Evolutionary conservation across 1,140 invertebrate genomes (phyloP), one percentile per base, ranked within the genome.

Genomic region (Ruditapes philippinarum): DNA sequence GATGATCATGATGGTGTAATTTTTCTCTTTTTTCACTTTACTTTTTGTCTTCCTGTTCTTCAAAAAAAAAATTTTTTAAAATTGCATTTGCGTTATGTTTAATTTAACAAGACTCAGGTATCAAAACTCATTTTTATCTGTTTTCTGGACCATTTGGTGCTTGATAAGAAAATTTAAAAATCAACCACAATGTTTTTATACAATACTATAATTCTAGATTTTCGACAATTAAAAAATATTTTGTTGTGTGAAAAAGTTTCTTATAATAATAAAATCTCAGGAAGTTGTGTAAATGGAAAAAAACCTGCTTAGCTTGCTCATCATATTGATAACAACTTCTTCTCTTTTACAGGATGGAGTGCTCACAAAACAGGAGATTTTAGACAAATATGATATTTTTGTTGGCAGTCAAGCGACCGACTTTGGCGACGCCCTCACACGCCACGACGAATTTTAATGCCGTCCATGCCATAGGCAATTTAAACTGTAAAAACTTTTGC

Each of bases 381-480:
- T 99, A 0, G 97, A 98, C 51, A 99, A 99, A 95, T 99, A 99
- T 95, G 99, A 99, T 95, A 96, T 99, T 0, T 99, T 99, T 96
- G 99, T 99, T 0, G 99, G 99, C 42, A 99, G 99, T 22, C 99
- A 99, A 95, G 99, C 99, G 0, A 99, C 99, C 0, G 99, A 99
- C 96, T 99, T 99, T 96, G 99, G 99, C 0, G 98, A 99, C 95
- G 99, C 99, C 11, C 96, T 99, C 4, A 97, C 97, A 0, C 97
- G 98, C 92, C 99, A 99, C 94, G 99, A 99, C 87, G 96, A 96
- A 86, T 95, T 96, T 89, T 96, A 93, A 93, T 28, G 42, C 74
- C 45, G 49, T 78, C 74, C 74, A 49, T 45, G 25, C 12, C 17
- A 31, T 33, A 36, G 54, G 49, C 42, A 31, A 25, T 51, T 51